phyloP scores from a whole-genome alignment of 2,797 vertebrate genomes.

The Trachurus trachurus region DNA sequence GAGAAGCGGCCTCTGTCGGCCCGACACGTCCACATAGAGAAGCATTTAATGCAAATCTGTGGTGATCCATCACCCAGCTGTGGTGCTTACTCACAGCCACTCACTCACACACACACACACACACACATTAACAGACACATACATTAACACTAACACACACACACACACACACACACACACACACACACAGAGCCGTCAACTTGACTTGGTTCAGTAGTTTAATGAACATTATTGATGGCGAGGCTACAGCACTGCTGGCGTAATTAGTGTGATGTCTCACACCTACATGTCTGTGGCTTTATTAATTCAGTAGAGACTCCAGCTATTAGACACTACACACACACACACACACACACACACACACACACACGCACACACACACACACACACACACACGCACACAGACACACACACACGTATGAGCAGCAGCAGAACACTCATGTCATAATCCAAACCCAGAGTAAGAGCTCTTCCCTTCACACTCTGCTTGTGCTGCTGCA shows the following conservation, averaged over 20 bases:
- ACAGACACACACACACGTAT: constrained; percentile 5
- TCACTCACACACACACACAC: constrained; percentile 11
- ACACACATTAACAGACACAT: not conserved
- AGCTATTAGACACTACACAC: constrained; percentile 33
- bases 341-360: constrained; percentile 4
- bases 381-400: not conserved
- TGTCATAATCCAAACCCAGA: constrained; percentile 39
- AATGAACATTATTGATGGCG: constrained; percentile 77
- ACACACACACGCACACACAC: constrained; percentile 12
- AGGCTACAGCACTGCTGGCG: constrained; percentile 53
- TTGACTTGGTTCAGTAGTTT: constrained; percentile 72
- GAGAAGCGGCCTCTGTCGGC: constrained; percentile 51
- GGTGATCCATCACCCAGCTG: constrained; percentile 63
- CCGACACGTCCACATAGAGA: constrained; percentile 58
- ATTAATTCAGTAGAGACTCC: constrained; percentile 60
- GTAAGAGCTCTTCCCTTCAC: constrained; percentile 17
- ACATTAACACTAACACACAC: not conserved
- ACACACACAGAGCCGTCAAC: constrained; percentile 42
- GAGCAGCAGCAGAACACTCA: not conserved
- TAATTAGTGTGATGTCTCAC: constrained; percentile 76
- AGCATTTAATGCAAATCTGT: constrained; percentile 69
- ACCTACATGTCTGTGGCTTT: constrained; percentile 71
- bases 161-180: constrained; percentile 2
- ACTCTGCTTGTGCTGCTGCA: constrained; percentile 19
- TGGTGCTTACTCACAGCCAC: constrained; percentile 39